Evolutionary conservation across 2,113 vertebrate species (phyloP).

Genomic region (Seriola quinqueradiata): DNA sequence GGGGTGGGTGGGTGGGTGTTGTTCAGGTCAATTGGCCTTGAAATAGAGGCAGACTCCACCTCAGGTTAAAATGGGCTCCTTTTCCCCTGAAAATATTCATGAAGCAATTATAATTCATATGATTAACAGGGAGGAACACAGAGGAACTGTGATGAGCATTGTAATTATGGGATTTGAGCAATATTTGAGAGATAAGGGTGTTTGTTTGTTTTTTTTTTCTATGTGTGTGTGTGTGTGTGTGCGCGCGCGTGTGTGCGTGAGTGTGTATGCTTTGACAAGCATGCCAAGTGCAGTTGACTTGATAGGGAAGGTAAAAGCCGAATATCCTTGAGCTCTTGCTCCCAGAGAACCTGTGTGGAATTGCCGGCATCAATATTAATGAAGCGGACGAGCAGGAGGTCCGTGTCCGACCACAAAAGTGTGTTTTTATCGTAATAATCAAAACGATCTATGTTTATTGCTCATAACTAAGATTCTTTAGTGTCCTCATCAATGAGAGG

Average conservation of each 20-base stretch:
- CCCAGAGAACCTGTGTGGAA: conserved; percentile 37
- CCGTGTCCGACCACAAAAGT: neutral
- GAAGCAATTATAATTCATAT: conserved; percentile 69
- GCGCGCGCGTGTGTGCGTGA: neutral
- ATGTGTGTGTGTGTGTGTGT: neutral
- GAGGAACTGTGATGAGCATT: conserved; percentile 65
- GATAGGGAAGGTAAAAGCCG: conserved; percentile 29
- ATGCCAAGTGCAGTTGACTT: conserved; percentile 45
- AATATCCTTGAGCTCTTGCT: conserved; percentile 66
- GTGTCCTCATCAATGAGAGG: conserved; percentile 21
- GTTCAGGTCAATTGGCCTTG: conserved; percentile 60
- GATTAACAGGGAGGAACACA: conserved; percentile 62
- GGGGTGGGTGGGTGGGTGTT: neutral
- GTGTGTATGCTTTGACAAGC: conserved; percentile 41
- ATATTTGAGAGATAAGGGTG: conserved; percentile 58
- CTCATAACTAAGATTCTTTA: conserved; percentile 34
- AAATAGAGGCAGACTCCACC: conserved; percentile 50
- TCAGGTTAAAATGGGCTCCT: conserved; percentile 35
- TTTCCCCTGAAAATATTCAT: conserved; percentile 68
- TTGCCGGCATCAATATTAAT: conserved; percentile 69
- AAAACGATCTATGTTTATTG: conserved; percentile 38
- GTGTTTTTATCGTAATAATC: conserved; percentile 34
- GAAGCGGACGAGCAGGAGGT: conserved; percentile 35
- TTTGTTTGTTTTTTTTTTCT: conserved; percentile 28
- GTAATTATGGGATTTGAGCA: conserved; percentile 68